These are phyloP conservation scores for Acropora yongei DNA, from an alignment of 64 coral and sea anemone species.

Conservation along the genomic window DNA sequence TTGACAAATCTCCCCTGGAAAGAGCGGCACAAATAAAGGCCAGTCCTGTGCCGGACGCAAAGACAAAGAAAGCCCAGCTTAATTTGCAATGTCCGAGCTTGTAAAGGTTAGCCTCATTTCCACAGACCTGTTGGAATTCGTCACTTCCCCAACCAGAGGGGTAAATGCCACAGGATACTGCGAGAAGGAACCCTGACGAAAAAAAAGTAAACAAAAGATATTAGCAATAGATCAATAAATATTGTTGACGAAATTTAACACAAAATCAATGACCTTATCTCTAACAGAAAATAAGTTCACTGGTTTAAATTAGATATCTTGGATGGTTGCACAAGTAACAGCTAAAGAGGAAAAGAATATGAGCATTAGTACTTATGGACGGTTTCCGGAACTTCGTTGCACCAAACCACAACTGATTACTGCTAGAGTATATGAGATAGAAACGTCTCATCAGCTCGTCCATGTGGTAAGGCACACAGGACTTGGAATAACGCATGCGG, in stretches of 20 bases:
- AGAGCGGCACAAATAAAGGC: conserved; percentile 59
- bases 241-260: background rate
- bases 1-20: conserved; percentile 8
- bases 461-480: too few relatives aligned
- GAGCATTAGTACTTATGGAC: too few relatives aligned
- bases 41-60: conserved; percentile 28
- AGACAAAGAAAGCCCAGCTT: conserved; percentile 66
- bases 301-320: too few relatives aligned
- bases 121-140: conserved; percentile 67
- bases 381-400: too few relatives aligned
- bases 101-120: conserved; percentile 48
- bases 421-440: too few relatives aligned
- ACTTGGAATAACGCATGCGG: too few relatives aligned
- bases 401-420: too few relatives aligned
- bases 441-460: too few relatives aligned
- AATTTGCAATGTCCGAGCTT: conserved; percentile 61
- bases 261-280: too few relatives aligned
- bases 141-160: conserved; percentile 71
- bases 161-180: conserved; percentile 48
- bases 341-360: too few relatives aligned
- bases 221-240: background rate
- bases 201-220: background rate
- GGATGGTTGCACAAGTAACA: too few relatives aligned
- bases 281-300: too few relatives aligned
- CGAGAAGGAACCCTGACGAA: conserved; percentile 50